phyloP scores from a whole-genome alignment of 1,140 invertebrate genomes.

The Lethocerus indicus region DNA sequence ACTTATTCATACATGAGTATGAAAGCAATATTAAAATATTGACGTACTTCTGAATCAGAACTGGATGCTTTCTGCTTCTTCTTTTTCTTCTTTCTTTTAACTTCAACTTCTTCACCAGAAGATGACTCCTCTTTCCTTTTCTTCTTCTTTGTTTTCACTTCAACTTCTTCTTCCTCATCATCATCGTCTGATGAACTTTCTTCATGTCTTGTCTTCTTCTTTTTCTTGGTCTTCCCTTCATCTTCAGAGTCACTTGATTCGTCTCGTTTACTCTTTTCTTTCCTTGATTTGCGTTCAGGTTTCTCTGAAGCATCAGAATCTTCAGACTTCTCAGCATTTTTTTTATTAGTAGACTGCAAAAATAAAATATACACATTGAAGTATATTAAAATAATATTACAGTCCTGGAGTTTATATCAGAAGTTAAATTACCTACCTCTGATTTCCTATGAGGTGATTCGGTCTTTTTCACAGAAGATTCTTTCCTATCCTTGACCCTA shows the following conservation, averaged over 20 bases:
- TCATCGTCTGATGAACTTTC: conserved; percentile 39
- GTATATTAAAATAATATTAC: conserved; percentile 2
- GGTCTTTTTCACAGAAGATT: conserved; percentile 18
- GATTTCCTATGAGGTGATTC: conserved; percentile 31
- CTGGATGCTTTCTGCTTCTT: conserved; percentile 42
- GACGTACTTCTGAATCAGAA: conserved; percentile 36
- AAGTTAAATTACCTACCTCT: conserved; percentile 16
- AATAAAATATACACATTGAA: conserved; percentile 1
- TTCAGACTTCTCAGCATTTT: conserved; percentile 37
- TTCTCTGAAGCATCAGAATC: conserved; percentile 37
- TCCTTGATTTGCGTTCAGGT: conserved; percentile 32
- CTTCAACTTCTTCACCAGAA: conserved; percentile 37
- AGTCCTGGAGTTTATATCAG: neutral
- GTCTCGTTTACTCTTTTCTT: conserved; percentile 29
- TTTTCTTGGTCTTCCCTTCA: conserved; percentile 46
- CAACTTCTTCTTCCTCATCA: conserved; percentile 30
- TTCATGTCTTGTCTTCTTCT: conserved; percentile 33
- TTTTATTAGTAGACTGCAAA: conserved; percentile 21
- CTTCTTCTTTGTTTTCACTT: conserved; percentile 42
- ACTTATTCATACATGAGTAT: neutral
- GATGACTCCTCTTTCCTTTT: conserved; percentile 42
- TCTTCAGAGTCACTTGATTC: conserved; percentile 33
- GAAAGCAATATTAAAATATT: conserved; percentile 1
- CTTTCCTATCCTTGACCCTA: conserved; percentile 10
- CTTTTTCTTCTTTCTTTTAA: conserved; percentile 41